A percentile compares a stretch with the other conserved stretches of the same genome.
phyloP scores from a whole-genome alignment of 2,797 vertebrate genomes.

The Potorous gilbertii region DNA sequence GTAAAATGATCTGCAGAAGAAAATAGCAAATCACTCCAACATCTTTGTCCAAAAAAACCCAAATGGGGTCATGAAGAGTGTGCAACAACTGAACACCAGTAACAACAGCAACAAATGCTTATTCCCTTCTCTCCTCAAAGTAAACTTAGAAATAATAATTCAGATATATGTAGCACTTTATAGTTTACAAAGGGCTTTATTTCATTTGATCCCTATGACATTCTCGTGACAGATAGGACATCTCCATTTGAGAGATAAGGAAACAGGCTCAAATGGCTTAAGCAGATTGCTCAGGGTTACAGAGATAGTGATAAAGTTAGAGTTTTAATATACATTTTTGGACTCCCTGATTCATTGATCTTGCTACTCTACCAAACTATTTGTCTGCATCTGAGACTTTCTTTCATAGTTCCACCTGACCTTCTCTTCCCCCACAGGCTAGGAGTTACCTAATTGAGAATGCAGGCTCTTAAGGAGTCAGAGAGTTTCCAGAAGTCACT shows the following conservation, averaged over 20 bases:
- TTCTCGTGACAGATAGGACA: not conserved
- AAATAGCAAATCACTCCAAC: not conserved
- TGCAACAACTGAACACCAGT: not conserved
- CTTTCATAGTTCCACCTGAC: not conserved
- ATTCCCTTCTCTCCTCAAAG: not conserved
- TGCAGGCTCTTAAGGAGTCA: not conserved
- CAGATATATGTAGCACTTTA: not conserved
- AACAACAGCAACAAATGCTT: not conserved
- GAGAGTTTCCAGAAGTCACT: not conserved
- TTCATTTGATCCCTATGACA: not conserved
- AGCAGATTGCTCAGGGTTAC: not conserved
- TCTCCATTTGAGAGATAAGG: not conserved
- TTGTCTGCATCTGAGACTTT: not conserved
- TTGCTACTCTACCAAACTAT: not conserved
- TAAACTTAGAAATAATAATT: not conserved
- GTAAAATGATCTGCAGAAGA: not conserved
- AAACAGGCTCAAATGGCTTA: not conserved
- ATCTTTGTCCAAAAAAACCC: not conserved
- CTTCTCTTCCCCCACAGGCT: not conserved
- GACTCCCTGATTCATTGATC: not conserved
- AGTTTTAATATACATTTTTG: not conserved
- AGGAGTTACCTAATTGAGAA: not conserved
- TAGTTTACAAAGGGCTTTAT: not conserved
- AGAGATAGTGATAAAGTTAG: not conserved
- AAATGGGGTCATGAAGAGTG: not conserved